Evolutionary conservation across 2,797 vertebrate species (phyloP).

Genomic region (Urophycis tenuis): DNA sequence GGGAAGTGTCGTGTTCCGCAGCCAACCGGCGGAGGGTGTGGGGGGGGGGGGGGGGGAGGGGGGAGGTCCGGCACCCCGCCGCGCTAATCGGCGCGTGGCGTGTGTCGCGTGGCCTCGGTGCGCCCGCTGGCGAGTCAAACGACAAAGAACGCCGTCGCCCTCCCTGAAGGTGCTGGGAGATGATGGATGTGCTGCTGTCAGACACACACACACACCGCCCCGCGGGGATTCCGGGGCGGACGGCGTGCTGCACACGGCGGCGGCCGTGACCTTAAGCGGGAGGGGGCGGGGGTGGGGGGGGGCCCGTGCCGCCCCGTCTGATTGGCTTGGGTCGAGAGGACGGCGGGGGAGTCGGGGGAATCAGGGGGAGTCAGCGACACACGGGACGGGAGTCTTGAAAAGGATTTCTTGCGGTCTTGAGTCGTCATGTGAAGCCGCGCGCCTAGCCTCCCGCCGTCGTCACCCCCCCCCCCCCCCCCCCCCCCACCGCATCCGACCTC

Average conservation of each 20-base stretch:
- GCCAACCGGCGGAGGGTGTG: no score
- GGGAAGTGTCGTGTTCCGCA: neutral
- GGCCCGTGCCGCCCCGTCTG: neutral
- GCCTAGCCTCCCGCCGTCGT: no score
- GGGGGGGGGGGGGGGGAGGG: no score
- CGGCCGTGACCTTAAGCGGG: neutral
- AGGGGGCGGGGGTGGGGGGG: no score
- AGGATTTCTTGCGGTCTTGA: neutral
- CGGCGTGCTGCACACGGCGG: neutral
- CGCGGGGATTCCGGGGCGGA: neutral
- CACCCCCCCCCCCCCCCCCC: neutral
- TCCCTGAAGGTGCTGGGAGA: neutral
- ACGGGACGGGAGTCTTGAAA: neutral
- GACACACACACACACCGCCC: neutral
- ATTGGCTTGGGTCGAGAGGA: neutral
- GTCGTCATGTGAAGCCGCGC: neutral
- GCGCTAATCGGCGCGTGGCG: neutral
- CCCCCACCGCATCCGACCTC: neutral
- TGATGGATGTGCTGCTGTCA: slow-evolving; percentile 3
- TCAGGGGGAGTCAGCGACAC: neutral
- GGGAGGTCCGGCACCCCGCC: no score
- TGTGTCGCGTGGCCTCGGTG: neutral
- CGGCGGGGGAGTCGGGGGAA: neutral
- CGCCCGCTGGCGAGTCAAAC: neutral
- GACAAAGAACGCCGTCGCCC: neutral